Conservation (phyloP, 2,113 vertebrate species). For the Oreocharis arfaki region DNA sequence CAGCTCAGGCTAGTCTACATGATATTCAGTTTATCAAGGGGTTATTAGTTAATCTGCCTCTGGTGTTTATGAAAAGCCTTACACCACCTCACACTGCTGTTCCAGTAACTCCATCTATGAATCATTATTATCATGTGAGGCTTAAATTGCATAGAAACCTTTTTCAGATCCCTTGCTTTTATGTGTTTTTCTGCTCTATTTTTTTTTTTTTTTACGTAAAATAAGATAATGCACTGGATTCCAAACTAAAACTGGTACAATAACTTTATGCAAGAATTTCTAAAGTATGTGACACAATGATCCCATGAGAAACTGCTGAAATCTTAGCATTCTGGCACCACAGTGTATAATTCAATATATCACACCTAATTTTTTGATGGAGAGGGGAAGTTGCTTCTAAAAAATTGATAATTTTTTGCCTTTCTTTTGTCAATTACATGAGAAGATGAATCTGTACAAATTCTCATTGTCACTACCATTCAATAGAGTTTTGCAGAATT, state of each 20-base stretch:
- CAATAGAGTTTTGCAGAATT: background rate
- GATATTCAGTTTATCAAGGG: background rate
- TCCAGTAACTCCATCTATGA: background rate
- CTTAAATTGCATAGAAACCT: background rate
- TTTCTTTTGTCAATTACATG: background rate
- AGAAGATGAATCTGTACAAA: background rate
- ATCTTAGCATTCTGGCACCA: background rate
- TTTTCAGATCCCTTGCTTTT: background rate
- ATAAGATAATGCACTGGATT: background rate
- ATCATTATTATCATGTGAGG: background rate
- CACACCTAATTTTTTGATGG: background rate
- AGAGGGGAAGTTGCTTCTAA: background rate
- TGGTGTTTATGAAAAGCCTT: background rate
- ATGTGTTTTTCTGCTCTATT: background rate
- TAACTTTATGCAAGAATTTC: background rate
- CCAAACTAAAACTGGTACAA: background rate
- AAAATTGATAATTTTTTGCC: background rate
- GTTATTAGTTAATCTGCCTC: background rate
- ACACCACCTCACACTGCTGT: background rate
- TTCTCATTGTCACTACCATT: background rate
- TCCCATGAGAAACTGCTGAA: background rate
- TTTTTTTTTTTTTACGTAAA: background rate
- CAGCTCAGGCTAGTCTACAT: background rate
- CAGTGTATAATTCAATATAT: background rate
- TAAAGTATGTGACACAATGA: background rate